Percentiles rank a stretch among this genome's conserved stretches.
Conservation (phyloP, 2,113 vertebrate species). For the Ovis aries region DNA sequence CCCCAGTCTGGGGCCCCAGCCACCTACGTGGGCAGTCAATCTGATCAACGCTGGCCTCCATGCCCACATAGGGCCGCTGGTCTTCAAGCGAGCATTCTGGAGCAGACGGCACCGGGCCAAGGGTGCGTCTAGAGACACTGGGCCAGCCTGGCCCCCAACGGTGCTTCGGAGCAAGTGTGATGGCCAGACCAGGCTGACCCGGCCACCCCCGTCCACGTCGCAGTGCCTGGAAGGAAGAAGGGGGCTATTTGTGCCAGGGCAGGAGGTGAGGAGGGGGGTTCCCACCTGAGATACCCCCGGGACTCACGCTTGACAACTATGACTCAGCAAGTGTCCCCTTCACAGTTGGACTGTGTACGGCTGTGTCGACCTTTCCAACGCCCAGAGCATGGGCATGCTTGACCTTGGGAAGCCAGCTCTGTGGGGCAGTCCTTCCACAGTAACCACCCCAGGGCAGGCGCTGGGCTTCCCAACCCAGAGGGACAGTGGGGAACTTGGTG, state of each 20-base stretch:
- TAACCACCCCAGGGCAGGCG: not conserved
- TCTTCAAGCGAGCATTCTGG: not conserved
- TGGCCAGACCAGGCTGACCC: not conserved
- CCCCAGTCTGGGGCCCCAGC: not conserved
- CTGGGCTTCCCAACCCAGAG: not conserved
- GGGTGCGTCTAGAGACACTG: no score
- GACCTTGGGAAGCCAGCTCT: not conserved
- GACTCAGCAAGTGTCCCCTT: not conserved
- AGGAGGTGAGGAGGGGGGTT: not conserved
- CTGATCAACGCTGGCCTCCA: not conserved
- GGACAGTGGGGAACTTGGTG: not conserved
- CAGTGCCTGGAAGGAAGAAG: not conserved
- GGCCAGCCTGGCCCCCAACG: not conserved
- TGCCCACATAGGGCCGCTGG: not conserved
- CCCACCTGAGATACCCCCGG: not conserved
- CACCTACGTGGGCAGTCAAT: not conserved
- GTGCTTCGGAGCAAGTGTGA: no score
- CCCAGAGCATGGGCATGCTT: not conserved
- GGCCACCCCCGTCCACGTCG: fast-evolving
- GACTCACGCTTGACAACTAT: not conserved
- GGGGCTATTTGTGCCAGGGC: not conserved
- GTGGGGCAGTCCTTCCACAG: not conserved
- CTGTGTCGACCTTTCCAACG: not conserved
- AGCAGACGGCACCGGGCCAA: fast-evolving
- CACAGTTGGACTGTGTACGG: not conserved